Conservation (phyloP, 1,140 invertebrate genomes). For the Scaptomyza hsui region DNA sequence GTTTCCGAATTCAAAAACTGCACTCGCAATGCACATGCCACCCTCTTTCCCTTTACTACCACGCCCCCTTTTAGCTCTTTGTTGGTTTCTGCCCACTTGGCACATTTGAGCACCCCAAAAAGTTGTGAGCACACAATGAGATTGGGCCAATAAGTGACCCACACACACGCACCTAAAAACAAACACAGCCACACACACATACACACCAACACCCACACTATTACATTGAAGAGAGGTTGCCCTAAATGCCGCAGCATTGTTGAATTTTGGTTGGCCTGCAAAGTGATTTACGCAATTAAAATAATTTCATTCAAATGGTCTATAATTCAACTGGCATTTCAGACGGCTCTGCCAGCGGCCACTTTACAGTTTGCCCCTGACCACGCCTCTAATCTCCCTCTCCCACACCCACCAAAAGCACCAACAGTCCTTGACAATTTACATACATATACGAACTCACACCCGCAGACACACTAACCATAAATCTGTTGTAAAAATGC, state of each 20-base stretch:
- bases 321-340: constrained; percentile 79
- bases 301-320: constrained; percentile 81
- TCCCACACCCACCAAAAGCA: constrained; percentile 32
- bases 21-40: constrained; percentile 6
- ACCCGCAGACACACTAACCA: constrained; percentile 5
- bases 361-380: constrained; percentile 34
- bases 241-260: constrained; percentile 66
- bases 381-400: neutral
- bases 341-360: constrained; percentile 57
- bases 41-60: neutral
- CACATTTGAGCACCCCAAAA: constrained; percentile 22
- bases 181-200: neutral
- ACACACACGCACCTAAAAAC: constrained; percentile 25
- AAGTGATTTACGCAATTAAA: constrained; percentile 82
- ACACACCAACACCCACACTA: constrained; percentile 3
- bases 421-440: constrained; percentile 36
- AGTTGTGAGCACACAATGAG: constrained; percentile 61
- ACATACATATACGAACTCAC: constrained; percentile 8
- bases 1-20: constrained; percentile 31
- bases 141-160: constrained; percentile 72
- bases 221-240: neutral
- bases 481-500: constrained; percentile 49
- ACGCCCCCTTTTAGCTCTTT: neutral
- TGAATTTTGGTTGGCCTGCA: constrained; percentile 72
- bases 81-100: constrained; percentile 15